Percentiles rank a stretch among this genome's conserved stretches.
Evolutionary conservation across 2,113 vertebrate genomes (phyloP).

Genomic region (Craseonycteris thonglongyai): DNA sequence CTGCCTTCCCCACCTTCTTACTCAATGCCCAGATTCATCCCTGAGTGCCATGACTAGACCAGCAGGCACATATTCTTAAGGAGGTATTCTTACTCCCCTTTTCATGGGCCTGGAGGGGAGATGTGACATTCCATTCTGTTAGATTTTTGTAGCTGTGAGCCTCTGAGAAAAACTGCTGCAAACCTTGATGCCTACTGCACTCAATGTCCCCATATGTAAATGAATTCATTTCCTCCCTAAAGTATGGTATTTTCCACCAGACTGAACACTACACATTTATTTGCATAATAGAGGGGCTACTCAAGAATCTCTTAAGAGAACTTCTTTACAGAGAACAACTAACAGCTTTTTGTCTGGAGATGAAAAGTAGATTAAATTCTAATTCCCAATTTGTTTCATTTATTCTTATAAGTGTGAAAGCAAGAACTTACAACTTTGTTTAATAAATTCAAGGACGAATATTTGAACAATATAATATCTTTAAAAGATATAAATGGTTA

Average conservation of each 20-base stretch:
- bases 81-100: background rate
- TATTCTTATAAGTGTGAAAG: background rate
- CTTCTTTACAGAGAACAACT: background rate
- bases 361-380: background rate
- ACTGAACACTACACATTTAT: background rate
- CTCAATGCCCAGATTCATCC: background rate
- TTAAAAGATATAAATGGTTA: background rate
- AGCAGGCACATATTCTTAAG: background rate
- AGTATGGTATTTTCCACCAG: background rate
- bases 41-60: accelerated
- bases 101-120: background rate
- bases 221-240: background rate
- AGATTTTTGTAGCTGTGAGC: background rate
- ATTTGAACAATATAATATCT: background rate
- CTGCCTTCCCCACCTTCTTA: background rate
- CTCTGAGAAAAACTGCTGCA: background rate
- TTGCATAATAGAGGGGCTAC: background rate
- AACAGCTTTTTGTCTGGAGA: background rate
- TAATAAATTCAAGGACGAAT: background rate
- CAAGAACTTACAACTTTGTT: background rate
- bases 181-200: background rate
- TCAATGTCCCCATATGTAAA: background rate
- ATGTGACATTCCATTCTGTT: background rate
- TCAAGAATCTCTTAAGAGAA: background rate
- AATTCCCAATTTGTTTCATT: background rate